phyloP scores from a whole-genome alignment of 2,797 vertebrate genomes.

The Cossypha dichroa region DNA sequence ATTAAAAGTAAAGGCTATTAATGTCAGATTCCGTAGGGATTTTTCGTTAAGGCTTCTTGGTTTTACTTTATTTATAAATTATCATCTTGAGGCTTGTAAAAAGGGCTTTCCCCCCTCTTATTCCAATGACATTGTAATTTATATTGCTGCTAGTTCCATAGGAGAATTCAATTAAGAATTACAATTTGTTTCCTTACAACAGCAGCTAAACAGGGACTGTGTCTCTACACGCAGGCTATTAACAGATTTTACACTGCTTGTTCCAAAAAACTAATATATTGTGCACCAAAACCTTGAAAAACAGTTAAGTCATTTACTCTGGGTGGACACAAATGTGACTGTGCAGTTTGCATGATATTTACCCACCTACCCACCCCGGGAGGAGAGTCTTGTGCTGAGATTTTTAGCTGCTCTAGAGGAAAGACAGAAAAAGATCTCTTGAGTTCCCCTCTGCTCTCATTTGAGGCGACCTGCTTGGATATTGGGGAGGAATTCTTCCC shows the following conservation, averaged over 20 bases:
- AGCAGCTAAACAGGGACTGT: not conserved
- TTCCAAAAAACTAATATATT: not conserved
- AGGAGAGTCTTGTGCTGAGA: not conserved
- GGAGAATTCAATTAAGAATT: conserved; percentile 40
- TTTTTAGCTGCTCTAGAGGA: not conserved
- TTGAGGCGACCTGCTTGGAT: not conserved
- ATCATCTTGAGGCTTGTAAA: conserved; percentile 36
- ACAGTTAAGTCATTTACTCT: not conserved
- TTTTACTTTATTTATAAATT: conserved; percentile 56
- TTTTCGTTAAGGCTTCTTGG: conserved; percentile 17
- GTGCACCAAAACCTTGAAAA: not conserved
- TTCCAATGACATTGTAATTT: conserved; percentile 10
- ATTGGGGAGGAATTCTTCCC: not conserved
- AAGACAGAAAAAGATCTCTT: not conserved
- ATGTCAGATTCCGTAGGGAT: not conserved
- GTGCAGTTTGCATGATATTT: not conserved
- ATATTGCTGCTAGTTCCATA: conserved; percentile 3
- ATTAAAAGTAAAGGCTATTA: conserved; percentile 49
- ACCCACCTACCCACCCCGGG: accelerated
- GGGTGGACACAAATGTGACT: accelerated
- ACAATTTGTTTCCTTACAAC: conserved; percentile 20
- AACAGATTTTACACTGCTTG: not conserved
- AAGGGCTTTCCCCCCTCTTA: not conserved
- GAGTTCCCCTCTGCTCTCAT: not conserved
- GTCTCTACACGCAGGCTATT: not conserved